Percentiles rank a stretch among this genome's conserved stretches.
These are phyloP conservation scores for Neodon shergylaensis DNA, from an alignment of 2,113 vertebrate genomes.

Conservation along the genomic window DNA sequence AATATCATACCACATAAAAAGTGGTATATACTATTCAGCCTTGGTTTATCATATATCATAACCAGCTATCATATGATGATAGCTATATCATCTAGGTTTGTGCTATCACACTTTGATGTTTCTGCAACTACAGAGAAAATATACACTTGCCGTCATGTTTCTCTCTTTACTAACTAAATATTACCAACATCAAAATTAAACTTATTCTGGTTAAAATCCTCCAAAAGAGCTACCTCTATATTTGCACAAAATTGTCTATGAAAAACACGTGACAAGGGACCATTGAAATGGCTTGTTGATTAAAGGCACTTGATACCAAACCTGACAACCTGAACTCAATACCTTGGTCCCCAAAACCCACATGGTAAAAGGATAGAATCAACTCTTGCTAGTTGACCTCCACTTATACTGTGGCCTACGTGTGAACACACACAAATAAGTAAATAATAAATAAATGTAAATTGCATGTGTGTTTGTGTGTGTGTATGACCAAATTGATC, in stretches of 20 bases:
- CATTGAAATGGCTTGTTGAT: not conserved
- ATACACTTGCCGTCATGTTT: not conserved
- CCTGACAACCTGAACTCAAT: not conserved
- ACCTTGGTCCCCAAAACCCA: not conserved
- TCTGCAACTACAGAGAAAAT: not conserved
- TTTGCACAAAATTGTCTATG: conserved; percentile 11
- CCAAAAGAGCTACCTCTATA: not conserved
- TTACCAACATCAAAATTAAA: conserved; percentile 8
- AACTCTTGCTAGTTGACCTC: not conserved
- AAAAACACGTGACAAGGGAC: not conserved
- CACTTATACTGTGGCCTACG: not conserved
- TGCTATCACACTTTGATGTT: not conserved
- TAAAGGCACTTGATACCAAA: not conserved
- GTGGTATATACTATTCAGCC: not conserved
- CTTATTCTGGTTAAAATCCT: not conserved
- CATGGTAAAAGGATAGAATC: not conserved
- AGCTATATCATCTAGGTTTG: not conserved
- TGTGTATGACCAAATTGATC: not conserved
- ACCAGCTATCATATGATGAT: no score
- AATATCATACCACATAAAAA: not conserved
- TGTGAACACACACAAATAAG: not conserved
- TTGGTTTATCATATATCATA: no score
- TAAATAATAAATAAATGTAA: not conserved
- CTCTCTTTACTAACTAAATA: conserved; percentile 31
- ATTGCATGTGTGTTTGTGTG: not conserved